Percentiles rank a stretch among this genome's conserved stretches.
These are phyloP conservation scores for Stegastes partitus DNA, from an alignment of 2,113 vertebrate species.

Conservation along the genomic window DNA sequence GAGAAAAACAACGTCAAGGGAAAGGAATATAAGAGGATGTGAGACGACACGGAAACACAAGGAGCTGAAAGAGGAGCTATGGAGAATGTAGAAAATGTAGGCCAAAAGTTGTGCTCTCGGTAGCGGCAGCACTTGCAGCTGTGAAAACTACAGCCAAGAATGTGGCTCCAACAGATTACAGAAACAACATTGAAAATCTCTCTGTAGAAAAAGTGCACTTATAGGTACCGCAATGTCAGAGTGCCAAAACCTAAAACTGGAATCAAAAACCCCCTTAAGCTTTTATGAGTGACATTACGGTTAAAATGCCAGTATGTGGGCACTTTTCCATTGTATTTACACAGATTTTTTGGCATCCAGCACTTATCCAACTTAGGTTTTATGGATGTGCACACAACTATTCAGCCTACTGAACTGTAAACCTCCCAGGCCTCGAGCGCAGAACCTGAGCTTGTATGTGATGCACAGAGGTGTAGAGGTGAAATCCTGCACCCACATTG, in stretches of 20 bases:
- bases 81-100: slow-evolving; percentile 11
- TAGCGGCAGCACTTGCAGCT: not conserved
- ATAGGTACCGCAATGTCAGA: slow-evolving; percentile 12
- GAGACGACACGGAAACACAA: not conserved
- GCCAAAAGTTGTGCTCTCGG: not conserved
- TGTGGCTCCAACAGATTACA: slow-evolving; percentile 20
- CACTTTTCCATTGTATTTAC: slow-evolving; percentile 11
- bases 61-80: not conserved
- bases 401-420: slow-evolving; percentile 8
- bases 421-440: slow-evolving; percentile 2
- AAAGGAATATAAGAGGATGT: not conserved
- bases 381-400: slow-evolving; percentile 15
- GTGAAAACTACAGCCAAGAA: slow-evolving; percentile 30
- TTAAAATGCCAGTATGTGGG: slow-evolving; percentile 18
- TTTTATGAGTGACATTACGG: slow-evolving; percentile 8
- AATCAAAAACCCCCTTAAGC: slow-evolving; percentile 25
- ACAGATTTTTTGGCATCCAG: slow-evolving; percentile 10
- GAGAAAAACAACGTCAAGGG: slow-evolving; percentile 13
- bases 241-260: slow-evolving; percentile 33
- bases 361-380: slow-evolving; percentile 18
- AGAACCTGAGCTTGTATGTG: slow-evolving; percentile 12
- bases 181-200: not conserved
- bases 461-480: not conserved
- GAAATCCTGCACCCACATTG: slow-evolving; percentile 4
- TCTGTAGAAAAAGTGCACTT: not conserved